These are phyloP conservation scores for Leucophenga varia DNA, from an alignment of 1,140 invertebrate species.

Conservation along the genomic window DNA sequence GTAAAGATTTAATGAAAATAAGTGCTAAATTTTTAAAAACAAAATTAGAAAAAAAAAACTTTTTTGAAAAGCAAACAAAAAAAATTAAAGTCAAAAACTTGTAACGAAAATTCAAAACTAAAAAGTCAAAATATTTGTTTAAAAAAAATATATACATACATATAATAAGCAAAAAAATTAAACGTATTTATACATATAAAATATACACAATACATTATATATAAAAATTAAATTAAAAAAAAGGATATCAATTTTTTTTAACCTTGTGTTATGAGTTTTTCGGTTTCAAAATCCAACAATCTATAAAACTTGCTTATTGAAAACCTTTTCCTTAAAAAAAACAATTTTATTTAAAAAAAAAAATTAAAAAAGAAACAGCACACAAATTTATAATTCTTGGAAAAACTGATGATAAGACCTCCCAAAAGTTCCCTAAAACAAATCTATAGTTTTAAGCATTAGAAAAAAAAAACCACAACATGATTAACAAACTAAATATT, in stretches of 20 bases:
- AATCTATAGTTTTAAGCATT: constrained; percentile 33
- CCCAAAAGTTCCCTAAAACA: constrained; percentile 48
- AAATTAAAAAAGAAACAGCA: too few relatives aligned
- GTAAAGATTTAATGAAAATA: constrained; percentile 30
- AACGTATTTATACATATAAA: too few relatives aligned
- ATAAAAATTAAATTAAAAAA: too few relatives aligned
- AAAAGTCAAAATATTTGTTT: too few relatives aligned
- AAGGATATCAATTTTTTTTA: too few relatives aligned
- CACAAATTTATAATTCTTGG: constrained; percentile 20
- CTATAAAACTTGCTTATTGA: not conserved
- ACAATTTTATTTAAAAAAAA: not conserved
- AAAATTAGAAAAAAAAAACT: constrained; percentile 5
- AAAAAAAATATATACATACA: too few relatives aligned
- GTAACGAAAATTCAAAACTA: too few relatives aligned
- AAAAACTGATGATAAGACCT: constrained; percentile 44
- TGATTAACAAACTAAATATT: constrained; percentile 50
- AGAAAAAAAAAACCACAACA: constrained; percentile 16
- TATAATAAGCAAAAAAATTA: too few relatives aligned
- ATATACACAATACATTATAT: too few relatives aligned
- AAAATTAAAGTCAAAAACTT: constrained; percentile 22
- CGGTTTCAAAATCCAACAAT: constrained; percentile 32
- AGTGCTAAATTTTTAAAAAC: constrained; percentile 39
- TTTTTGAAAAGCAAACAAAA: constrained; percentile 15
- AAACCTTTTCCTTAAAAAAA: not conserved
- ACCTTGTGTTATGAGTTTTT: constrained; percentile 23